Evolutionary conservation across 2,797 vertebrate species (phyloP).

Genomic region (Rallus crepitans): DNA sequence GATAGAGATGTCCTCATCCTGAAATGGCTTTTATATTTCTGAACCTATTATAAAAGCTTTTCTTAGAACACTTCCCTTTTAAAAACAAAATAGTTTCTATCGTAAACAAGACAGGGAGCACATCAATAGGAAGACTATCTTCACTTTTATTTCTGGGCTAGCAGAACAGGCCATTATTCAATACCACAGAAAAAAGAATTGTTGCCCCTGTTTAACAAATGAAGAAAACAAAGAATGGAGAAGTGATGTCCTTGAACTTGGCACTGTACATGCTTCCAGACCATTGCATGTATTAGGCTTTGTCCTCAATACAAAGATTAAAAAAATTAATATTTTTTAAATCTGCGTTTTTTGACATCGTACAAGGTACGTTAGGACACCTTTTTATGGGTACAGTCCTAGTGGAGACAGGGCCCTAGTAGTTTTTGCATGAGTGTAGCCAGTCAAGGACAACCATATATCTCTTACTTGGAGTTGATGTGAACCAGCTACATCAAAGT

Average conservation of each 20-base stretch:
- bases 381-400: background rate
- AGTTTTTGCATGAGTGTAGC: background rate
- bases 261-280: background rate
- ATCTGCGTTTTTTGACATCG: background rate
- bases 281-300: background rate
- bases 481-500: background rate
- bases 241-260: conserved; percentile 26
- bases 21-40: conserved; percentile 80
- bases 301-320: background rate
- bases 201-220: conserved; percentile 15
- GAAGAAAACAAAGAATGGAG: conserved; percentile 43
- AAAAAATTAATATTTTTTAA: no score
- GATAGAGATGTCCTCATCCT: conserved; percentile 69
- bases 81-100: conserved; percentile 64
- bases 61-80: conserved; percentile 64
- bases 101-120: conserved; percentile 51
- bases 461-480: background rate
- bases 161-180: conserved; percentile 55
- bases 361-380: background rate
- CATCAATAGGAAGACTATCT: conserved; percentile 55
- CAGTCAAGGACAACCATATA: background rate
- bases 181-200: conserved; percentile 15
- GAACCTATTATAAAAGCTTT: conserved; percentile 77
- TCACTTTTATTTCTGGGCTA: conserved; percentile 64
- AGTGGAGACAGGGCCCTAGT: background rate